Percentiles rank a stretch among this genome's conserved stretches.
These are phyloP conservation scores for Paracentrotus lividus DNA, from an alignment of 53 echinoderm and acorn worm genomes.

Conservation along the genomic window DNA sequence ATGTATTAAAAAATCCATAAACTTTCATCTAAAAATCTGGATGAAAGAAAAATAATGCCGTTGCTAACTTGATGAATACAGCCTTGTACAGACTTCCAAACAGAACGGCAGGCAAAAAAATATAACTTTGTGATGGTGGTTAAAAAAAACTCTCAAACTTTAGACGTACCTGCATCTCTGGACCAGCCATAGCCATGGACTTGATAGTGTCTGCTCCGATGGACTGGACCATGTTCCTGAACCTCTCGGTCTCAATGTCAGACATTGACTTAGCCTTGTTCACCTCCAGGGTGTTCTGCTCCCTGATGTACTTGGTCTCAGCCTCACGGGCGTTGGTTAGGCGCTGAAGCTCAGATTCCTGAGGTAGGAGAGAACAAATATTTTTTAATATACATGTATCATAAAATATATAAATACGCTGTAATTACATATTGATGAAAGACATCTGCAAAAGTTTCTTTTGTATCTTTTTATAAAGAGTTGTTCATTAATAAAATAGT, in stretches of 20 bases:
- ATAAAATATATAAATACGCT: too few species aligned
- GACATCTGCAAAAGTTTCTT: too few species aligned
- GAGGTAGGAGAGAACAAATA: not conserved
- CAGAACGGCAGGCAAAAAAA: not conserved
- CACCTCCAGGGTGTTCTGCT: constrained; percentile 94
- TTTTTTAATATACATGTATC: too few species aligned
- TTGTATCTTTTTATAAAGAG: too few species aligned
- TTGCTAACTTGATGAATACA: too few species aligned
- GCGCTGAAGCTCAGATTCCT: constrained; percentile 98
- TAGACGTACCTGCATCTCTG: constrained; percentile 99
- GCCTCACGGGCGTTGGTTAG: constrained; percentile 95
- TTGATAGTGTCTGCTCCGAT: constrained; percentile 96
- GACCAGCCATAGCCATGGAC: constrained; percentile 95
- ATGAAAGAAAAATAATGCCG: too few species aligned
- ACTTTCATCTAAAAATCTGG: too few species aligned
- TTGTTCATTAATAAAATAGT: too few species aligned
- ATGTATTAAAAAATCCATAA: too few species aligned
- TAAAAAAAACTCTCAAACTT: too few species aligned
- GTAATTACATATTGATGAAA: too few species aligned
- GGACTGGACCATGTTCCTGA: constrained; percentile 90
- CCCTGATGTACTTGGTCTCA: constrained; percentile 91
- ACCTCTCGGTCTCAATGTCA: constrained; percentile 92
- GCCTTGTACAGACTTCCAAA: too few species aligned
- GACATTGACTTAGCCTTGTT: constrained; percentile 91
- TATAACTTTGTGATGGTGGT: not conserved